Evolutionary conservation across 2,113 vertebrate species (phyloP), one percentile per base, ranked within the genome.

Genomic region (Saccopteryx bilineata): DNA sequence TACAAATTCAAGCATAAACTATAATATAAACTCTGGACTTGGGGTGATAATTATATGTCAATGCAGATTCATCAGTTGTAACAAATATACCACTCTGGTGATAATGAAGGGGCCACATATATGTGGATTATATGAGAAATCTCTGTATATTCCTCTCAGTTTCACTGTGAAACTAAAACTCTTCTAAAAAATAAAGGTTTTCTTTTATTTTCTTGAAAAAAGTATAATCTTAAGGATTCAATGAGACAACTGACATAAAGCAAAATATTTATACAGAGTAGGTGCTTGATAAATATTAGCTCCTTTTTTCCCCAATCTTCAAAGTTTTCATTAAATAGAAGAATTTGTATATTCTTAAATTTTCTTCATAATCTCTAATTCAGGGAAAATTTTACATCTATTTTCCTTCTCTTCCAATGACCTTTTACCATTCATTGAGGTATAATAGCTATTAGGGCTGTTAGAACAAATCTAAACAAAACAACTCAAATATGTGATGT

Each of bases 381-480:
- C 23, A 78, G 21, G 33, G 26, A 72, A 91, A 78, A 63, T 82
- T 1, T 72, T 18, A 78, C 26, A 79, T 52, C 7, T 56, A 26
- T 66, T 66, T 89, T 39, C 46, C 75, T 65, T 74, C 48, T 66
- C 58, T 74, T 88, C 52, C 23, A 46, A n/a, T n/a, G 9, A 71
- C 46, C 48, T 82, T 52, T 13, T 89, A 76, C 14, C 21, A 88
- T 33, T 91, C 23, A 65, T 11, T 95, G 31, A 92, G 15, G 17
- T 74, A 63, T 23, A 68, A 9, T 6, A 90, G 11, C 68, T 33
- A 9, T 21, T 58, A 33, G 66, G 39, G 46, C 33, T 48, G 21
- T 39, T 76, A 78, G 24, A 87, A 76, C 7, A 95, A 85, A 72
- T 48, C n/a, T 72, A 90, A 78, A 71, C 28, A 48, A 80, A 93